Base-by-base conservation (phyloP, 2,888 invertebrate genomes). In the Electrophaes corylata region DNA sequence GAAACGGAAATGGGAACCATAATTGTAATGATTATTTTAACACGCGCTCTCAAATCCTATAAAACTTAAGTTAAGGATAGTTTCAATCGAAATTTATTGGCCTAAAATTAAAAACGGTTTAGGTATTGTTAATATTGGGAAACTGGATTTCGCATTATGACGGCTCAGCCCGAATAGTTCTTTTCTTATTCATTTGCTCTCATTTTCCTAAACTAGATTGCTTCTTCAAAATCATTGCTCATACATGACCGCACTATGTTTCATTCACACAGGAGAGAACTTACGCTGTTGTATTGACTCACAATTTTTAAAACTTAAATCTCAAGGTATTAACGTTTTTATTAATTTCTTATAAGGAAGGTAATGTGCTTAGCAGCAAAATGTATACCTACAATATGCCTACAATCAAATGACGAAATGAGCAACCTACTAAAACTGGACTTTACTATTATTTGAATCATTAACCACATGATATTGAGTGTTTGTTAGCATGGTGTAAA, bases 361-460 rank as follows among this genome's bases (percentile, higher is more conserved):
- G 37, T 37, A 35, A 14, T 39, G 19, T 19, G 2, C 39, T 19
- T 39, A 19, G 11, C 11, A 39, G 11, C 18, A 46, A 40, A 46
- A 54, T 23, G 20, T 23, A 19, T 35, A 40, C 8, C 26, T 49
- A n/a, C n/a, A n/a, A n/a, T n/a, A n/a, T n/a, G n/a, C 26, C 10
- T n/a, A 16, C 19, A 39, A 10, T 20, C 41, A 11, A 51, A 29
- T 47, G 29, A 40, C 19, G 29, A 44, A 45, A 35, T 4, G 1
- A 10, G 20, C 19, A 23, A 47, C n/a, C n/a, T n/a, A n/a, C 12
- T 37, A 47, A 14, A 20, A 37, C 14, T 37, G 14, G 46, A 6
- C 1, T 19, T 44, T 26, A 29, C 26, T 37, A 14, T 37, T 37
- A 35, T 14, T 16, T 37, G 37, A 37, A 37, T 37, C 37, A 37